These are phyloP conservation scores for Ophioninae sp. DNA, from an alignment of 2,888 invertebrate species.

Conservation along the genomic window DNA sequence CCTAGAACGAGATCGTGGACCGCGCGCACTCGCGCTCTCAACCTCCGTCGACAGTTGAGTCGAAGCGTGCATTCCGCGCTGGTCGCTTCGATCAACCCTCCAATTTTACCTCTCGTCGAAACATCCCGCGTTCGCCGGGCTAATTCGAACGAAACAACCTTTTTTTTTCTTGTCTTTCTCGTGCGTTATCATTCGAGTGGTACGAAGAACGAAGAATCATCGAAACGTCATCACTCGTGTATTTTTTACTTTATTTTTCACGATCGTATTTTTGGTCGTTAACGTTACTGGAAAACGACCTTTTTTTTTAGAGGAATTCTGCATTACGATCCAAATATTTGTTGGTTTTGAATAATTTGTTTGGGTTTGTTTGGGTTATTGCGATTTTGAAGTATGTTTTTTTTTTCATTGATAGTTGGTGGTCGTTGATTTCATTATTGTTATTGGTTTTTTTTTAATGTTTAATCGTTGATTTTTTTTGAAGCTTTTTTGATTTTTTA, in stretches of 20 bases:
- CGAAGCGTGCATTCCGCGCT: constrained; percentile 55
- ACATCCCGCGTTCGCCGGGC: constrained; percentile 15
- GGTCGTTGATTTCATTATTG: neutral
- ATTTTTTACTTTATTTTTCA: neutral
- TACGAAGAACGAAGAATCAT: neutral
- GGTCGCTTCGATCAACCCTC: constrained; percentile 51
- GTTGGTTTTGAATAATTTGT: neutral
- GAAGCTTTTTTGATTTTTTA: too few species aligned
- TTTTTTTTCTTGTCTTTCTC: neutral
- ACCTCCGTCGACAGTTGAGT: constrained; percentile 43
- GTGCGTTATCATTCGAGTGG: neutral
- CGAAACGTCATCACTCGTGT: neutral
- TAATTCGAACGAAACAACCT: neutral
- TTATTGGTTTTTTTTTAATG: neutral
- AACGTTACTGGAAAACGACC: neutral
- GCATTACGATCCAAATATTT: neutral
- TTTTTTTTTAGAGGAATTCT: neutral
- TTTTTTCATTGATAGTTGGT: neutral
- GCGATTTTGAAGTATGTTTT: neutral
- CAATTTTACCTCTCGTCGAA: constrained; percentile 24
- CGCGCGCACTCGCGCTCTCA: constrained; percentile 46
- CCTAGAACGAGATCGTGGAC: constrained; percentile 34
- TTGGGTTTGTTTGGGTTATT: neutral
- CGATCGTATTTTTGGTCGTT: neutral
- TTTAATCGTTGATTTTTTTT: too few species aligned